Evolutionary conservation across 2,797 vertebrate species (phyloP), one percentile per base, ranked within the genome.

Genomic region (Kryptolebias ocellatus): DNA sequence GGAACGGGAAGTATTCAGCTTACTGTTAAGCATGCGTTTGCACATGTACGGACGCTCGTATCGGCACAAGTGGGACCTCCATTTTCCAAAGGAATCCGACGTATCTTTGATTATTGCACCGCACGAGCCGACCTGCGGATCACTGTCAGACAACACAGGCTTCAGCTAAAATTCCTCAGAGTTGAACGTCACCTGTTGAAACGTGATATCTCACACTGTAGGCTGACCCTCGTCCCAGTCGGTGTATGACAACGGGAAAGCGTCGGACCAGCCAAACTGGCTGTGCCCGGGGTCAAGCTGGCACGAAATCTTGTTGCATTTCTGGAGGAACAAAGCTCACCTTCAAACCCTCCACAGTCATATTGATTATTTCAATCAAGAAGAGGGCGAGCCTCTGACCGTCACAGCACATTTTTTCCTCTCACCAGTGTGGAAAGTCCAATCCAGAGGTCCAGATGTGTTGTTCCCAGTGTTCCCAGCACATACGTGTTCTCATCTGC

Each of bases 21-120:
- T 86, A 95, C 94, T 95, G 79, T 91, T 94, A 60, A 94, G 70
- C 0, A 81, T 82, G 15, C 90, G 88, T 85, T 95, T 92, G 69
- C 94, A 95, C 88, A 95, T 93, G 83, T 91, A 95, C 1, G 94
- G 93, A 14, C 93, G 90, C 72, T 94, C 92, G 0, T 90, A 34
- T 70, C 92, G 80, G 79, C 94, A 95, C 8, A 70, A 4, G 1
- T 93, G 92, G 4, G 89, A 52, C 71, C 17, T 92, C 94, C 94
- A 95, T 51, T 92, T 91, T 37, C 92, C 93, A 60, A 76, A 91
- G 3, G 84, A 44, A 0, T 80, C 79, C 2, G 84, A 52, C 1
- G 46, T 0, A 0, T 92, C 89, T 80, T 92, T 94, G 49, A 93
- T 87, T 27, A 92, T 28, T 0, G 92, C 83, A 1, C 85, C 9